phyloP scores from a whole-genome alignment of 2,113 vertebrate genomes.

The Lontra canadensis region DNA sequence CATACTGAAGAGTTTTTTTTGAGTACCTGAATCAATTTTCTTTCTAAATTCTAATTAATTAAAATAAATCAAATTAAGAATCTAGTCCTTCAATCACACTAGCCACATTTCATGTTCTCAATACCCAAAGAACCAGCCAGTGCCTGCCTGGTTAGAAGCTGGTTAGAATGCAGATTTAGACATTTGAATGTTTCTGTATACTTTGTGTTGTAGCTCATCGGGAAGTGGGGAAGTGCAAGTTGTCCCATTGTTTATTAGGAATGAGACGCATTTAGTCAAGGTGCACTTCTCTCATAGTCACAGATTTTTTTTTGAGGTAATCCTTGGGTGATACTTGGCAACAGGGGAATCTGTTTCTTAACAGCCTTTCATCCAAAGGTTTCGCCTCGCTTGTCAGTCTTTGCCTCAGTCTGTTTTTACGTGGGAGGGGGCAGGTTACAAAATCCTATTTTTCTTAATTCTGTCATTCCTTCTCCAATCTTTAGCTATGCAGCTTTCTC shows the following conservation, averaged over 20 bases:
- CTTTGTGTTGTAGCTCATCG: background rate
- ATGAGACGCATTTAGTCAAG: background rate
- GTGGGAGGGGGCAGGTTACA: rapidly evolving
- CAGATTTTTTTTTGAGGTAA: background rate
- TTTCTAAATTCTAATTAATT: background rate
- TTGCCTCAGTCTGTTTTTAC: background rate
- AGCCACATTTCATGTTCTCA: background rate
- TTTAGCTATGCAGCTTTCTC: background rate
- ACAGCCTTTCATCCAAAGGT: background rate
- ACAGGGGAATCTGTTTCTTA: background rate
- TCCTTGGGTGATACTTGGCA: background rate
- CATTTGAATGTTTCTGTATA: background rate
- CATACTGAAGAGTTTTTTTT: background rate
- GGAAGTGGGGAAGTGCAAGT: background rate
- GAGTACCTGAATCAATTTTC: background rate
- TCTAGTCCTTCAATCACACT: background rate
- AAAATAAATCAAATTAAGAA: background rate
- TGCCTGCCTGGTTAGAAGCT: background rate
- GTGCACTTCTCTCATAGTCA: background rate
- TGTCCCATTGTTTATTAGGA: background rate
- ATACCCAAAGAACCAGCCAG: background rate
- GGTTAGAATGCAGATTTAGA: background rate
- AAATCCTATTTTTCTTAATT: background rate
- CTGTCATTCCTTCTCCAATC: background rate
- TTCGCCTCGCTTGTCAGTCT: background rate